Base-by-base conservation (phyloP, 2,113 vertebrate genomes). In the Uropsilus gracilis region DNA sequence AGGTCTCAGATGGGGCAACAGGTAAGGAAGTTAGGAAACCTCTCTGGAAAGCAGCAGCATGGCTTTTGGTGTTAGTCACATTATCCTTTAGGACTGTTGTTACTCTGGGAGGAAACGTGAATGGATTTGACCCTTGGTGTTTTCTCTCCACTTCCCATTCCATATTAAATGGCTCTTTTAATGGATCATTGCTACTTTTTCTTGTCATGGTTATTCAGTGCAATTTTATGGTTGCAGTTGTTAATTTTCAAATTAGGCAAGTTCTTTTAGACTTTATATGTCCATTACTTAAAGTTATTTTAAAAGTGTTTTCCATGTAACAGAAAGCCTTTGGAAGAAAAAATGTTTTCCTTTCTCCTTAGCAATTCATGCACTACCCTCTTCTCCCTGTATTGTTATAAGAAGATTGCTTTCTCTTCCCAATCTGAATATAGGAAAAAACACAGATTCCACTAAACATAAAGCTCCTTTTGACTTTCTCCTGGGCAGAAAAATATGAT, bases 201-300 rank as follows among this genome's bases (percentile, higher is more conserved):
- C 42, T 75, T 50, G 57, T 7, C 76, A 20, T 75, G 81, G 50
- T 88, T 73, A 89, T 46, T 90, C 75, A 86, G 44, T 76, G 39
- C 72, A 88, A 53, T 89, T 68, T 78, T 96, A 44, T 63, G 39
- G 86, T 50, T 63, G 24, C 39, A 85, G 20, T 48, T 92, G 32
- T 80, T 69, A 73, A 91, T 89, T 96, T 95, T 76, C 94, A 96
- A 46, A 39, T 34, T 48, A 89, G 10, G n/a, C 18, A 86, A 88
- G 55, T 84, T 48, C 30, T 78, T 81, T 81, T 61, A 88, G 28
- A 30, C 77, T 83, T 80, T 59, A 91, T 32, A 66, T 85, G 28
- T 12, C 66, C 32, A 68, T 44, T 95, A 37, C 11, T 28, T 90
- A 55, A 69, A 83, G 7, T 34, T 87, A n/a, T 7, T 39, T 80